A percentile compares a stretch with the other conserved stretches of the same genome.
Evolutionary conservation across 37 sponge, comb jelly and placozoan species (phyloP).

Genomic region (Haliclona indistincta): DNA sequence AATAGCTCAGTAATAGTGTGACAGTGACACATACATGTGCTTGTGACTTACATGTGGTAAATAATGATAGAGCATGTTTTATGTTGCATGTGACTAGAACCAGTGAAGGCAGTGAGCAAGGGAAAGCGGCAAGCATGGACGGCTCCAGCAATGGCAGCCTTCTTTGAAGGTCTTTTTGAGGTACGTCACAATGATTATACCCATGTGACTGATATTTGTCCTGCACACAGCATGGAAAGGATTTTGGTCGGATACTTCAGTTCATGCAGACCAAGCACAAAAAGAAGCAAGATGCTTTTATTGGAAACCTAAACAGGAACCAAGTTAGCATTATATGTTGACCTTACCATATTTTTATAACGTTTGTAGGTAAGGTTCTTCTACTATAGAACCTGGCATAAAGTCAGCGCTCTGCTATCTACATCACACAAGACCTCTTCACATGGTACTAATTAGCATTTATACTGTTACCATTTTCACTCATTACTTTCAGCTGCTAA

Average conservation of each 20-base stretch:
- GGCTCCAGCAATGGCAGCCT: conserved; percentile 16
- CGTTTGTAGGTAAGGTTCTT: conserved; percentile 55
- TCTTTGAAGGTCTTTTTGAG: conserved; percentile 52
- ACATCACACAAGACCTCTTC: background rate
- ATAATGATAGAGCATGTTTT: too few species aligned
- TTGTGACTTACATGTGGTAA: too few species aligned
- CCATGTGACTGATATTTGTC: background rate
- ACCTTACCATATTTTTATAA: background rate
- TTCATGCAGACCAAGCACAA: conserved; percentile 43
- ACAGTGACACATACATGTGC: too few species aligned
- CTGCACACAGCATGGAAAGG: conserved; percentile 38
- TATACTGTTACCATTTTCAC: background rate
- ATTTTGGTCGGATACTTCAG: conserved; percentile 28
- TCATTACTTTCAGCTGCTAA: too few species aligned
- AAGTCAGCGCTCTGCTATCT: conserved; percentile 22
- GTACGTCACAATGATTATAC: conserved; percentile 3
- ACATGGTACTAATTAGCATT: background rate
- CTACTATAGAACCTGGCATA: conserved; percentile 54
- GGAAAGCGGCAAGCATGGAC: conserved; percentile 57
- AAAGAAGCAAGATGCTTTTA: conserved; percentile 43
- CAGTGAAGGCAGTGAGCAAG: too few species aligned
- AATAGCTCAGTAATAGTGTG: too few species aligned
- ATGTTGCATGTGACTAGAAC: too few species aligned
- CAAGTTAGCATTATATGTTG: conserved; percentile 9
- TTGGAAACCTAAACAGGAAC: conserved; percentile 33